phyloP scores from a whole-genome alignment of 2,888 invertebrate species.

The Oligia latruncula region DNA sequence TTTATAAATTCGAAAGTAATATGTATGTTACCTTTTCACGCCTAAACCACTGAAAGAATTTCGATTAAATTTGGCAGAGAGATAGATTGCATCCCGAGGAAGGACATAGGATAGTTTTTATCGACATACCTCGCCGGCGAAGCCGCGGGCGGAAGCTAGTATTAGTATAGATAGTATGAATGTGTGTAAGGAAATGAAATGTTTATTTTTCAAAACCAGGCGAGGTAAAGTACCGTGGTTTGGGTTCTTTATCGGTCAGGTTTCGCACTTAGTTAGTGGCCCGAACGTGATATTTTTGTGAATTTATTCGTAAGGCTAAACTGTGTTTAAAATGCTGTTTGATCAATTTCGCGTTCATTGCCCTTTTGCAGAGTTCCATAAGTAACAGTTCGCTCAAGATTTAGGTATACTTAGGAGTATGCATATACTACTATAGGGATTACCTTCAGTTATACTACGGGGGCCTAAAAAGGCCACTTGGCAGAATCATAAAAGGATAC shows the following conservation, averaged over 20 bases:
- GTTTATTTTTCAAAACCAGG: conserved; percentile 30
- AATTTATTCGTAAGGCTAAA: conserved; percentile 42
- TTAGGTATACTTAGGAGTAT: not conserved
- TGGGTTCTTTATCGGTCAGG: conserved; percentile 33
- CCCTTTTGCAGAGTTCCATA: conserved; percentile 21
- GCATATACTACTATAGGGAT: not conserved
- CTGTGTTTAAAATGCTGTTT: conserved; percentile 29
- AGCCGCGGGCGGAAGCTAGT: no score
- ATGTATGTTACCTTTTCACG: no score
- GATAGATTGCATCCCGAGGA: no score
- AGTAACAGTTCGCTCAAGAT: not conserved
- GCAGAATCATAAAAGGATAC: no score
- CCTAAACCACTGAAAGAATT: no score
- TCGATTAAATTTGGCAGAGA: no score
- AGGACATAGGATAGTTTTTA: no score
- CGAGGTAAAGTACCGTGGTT: conserved; percentile 18
- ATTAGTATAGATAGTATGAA: not conserved
- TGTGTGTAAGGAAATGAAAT: not conserved
- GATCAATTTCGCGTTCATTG: conserved; percentile 32
- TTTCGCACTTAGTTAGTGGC: conserved; percentile 43
- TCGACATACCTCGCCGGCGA: no score
- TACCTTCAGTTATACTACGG: not conserved
- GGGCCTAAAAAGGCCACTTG: not conserved
- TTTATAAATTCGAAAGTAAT: no score
- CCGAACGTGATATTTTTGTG: conserved; percentile 54